A percentile compares a stretch with the other conserved stretches of the same genome.
phyloP scores from a whole-genome alignment of 92 coral and sea anemone species.

The Nematostella vectensis region DNA sequence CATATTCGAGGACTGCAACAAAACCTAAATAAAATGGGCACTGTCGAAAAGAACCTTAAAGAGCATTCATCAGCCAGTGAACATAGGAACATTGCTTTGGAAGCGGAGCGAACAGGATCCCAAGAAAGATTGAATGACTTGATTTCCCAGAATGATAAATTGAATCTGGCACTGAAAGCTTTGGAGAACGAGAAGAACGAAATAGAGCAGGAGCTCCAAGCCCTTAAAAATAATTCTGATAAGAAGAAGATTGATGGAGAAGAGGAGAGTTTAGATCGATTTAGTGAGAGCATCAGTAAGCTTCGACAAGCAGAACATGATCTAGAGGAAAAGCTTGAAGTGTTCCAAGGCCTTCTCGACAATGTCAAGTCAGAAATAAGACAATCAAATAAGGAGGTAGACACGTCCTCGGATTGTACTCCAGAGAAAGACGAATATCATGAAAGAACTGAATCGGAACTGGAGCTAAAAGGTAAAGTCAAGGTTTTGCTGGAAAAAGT shows the following conservation, averaged over 20 bases:
- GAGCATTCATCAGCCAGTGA: neutral
- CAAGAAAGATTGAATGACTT: neutral
- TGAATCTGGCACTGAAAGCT: neutral
- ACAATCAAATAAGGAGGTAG: neutral
- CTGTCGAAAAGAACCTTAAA: neutral
- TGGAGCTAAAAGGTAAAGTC: constrained; percentile 4
- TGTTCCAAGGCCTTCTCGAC: constrained; percentile 1
- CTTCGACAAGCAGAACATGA: constrained; percentile 3
- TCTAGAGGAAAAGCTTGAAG: neutral
- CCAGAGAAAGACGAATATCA: no score
- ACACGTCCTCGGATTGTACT: neutral
- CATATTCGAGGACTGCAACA: constrained; percentile 5
- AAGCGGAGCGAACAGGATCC: neutral
- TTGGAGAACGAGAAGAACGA: neutral
- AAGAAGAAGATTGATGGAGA: constrained; percentile 5
- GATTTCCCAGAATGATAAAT: neutral
- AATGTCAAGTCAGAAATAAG: neutral
- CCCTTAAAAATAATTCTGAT: neutral
- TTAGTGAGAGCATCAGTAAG: neutral
- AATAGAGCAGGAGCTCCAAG: neutral
- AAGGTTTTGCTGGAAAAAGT: constrained; percentile 1
- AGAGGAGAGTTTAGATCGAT: constrained; percentile 2
- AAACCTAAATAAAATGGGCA: neutral
- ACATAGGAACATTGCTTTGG: neutral
- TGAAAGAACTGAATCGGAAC: constrained; percentile 12